Evolutionary conservation across 2,888 invertebrate genomes (phyloP), one percentile per base, ranked within the genome.

Genomic region (Amphipyra berbera): DNA sequence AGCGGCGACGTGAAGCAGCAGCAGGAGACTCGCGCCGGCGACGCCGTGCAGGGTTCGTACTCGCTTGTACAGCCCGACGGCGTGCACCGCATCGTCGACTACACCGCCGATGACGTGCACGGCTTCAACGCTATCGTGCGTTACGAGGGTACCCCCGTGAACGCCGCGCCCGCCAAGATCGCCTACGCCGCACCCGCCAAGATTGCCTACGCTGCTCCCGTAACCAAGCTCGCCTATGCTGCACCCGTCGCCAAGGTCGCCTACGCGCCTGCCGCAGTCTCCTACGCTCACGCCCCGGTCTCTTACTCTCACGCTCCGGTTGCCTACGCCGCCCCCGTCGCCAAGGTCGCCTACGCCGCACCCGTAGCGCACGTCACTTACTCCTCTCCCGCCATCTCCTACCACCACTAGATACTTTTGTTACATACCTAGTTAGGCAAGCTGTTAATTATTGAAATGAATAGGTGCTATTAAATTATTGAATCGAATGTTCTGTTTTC

Each of bases 31-130:
- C 94, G 95, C 72, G 78, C 83, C 68, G 94, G 94, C 4, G 92
- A 95, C 78, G 84, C 80, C 63, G 92, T 95, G 46, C 92, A 92
- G 49, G 95, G 95, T 65, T 92, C 89, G 33, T 95, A 95, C 88
- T 93, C 95, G 5, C 88, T 95, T n/a, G 85, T 95, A 41, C 95
- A 95, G 65, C 94, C 94, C 65, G 95, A 95, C 50, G 95, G 95
- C 0, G 88, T 90, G 42, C 88, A 84, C 77, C 91, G 95, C 69
- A 89, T 94, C 66, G 95, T 95, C 6, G 93, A 94, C 62, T 95
- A 95, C 88, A 89, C 91, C 78, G 82, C 94, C 15, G 94, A 94
- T 82, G 87, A 88, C 53, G 88, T 82, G 63, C 79, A 91, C 80
- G 95, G 95, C 45, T 95, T 95, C 88, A 94, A 92, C 85, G 95